A percentile compares a stretch with the other conserved stretches of the same genome.
Evolutionary conservation across 2,888 invertebrate genomes (phyloP).

Genomic region (Nebria brevicollis): DNA sequence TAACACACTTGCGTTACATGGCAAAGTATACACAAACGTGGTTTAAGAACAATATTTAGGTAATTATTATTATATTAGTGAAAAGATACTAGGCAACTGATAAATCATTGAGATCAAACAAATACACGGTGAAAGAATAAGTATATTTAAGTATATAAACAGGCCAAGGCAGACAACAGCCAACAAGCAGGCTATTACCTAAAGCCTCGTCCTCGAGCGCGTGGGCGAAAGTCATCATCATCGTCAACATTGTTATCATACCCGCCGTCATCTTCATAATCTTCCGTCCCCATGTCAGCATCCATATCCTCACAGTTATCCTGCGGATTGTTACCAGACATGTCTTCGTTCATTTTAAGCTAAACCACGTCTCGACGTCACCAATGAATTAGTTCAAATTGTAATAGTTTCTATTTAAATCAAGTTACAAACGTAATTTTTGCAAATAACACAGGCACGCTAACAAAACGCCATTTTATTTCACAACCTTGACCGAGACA

Average conservation of each 20-base stretch:
- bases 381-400: not conserved
- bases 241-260: constrained; percentile 59
- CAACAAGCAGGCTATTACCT: constrained; percentile 58
- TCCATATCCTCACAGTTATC: constrained; percentile 42
- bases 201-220: constrained; percentile 63
- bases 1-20: not conserved
- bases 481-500: too few relatives aligned
- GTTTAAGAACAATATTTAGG: too few relatives aligned
- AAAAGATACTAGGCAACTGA: too few relatives aligned
- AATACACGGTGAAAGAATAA: too few relatives aligned
- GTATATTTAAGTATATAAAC: not conserved
- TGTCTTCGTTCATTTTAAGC: constrained; percentile 10
- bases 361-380: not conserved
- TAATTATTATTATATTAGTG: too few relatives aligned
- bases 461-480: not conserved
- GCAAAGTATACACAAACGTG: not conserved
- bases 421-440: not conserved
- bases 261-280: constrained; percentile 41
- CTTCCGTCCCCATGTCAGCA: constrained; percentile 20
- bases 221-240: constrained; percentile 64
- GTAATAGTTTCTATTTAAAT: not conserved
- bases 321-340: not conserved
- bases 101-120: too few relatives aligned
- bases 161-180: constrained; percentile 28
- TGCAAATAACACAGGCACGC: not conserved